Percentiles rank a stretch among this genome's conserved stretches.
These are phyloP conservation scores for Pandemis corylana DNA, from an alignment of 2,888 invertebrate genomes.

Conservation along the genomic window DNA sequence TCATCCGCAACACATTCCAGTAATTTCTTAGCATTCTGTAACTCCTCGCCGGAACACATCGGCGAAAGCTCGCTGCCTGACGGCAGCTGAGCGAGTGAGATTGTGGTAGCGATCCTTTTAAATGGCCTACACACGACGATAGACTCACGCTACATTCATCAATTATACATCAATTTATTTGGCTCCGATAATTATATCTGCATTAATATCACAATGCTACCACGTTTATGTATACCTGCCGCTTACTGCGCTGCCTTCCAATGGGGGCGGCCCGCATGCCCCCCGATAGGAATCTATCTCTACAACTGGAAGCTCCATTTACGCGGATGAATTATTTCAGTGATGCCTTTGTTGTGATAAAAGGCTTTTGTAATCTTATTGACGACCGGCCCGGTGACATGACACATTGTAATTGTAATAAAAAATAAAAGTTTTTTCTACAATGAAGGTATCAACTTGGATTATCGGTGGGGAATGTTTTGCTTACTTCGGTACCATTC, in stretches of 20 bases:
- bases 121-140: too few relatives aligned
- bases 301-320: slow-evolving; percentile 11
- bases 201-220: not conserved
- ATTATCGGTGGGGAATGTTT: too few relatives aligned
- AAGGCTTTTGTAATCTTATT: slow-evolving; percentile 13
- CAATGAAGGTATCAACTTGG: too few relatives aligned
- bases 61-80: too few relatives aligned
- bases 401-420: slow-evolving; percentile 6
- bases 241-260: not conserved
- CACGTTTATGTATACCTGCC: not conserved
- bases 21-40: too few relatives aligned
- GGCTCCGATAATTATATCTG: not conserved
- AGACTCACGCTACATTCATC: not conserved
- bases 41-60: too few relatives aligned
- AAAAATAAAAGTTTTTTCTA: too few relatives aligned
- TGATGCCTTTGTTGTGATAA: slow-evolving; percentile 12
- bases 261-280: slow-evolving; percentile 26
- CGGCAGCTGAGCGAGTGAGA: too few relatives aligned
- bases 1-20: too few relatives aligned
- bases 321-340: slow-evolving; percentile 16
- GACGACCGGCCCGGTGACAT: not conserved
- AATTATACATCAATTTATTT: not conserved
- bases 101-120: too few relatives aligned
- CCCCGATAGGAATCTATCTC: slow-evolving; percentile 22
- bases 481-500: too few relatives aligned